These are phyloP conservation scores for Vultur gryphus DNA, from an alignment of 2,797 vertebrate species.

Conservation along the genomic window DNA sequence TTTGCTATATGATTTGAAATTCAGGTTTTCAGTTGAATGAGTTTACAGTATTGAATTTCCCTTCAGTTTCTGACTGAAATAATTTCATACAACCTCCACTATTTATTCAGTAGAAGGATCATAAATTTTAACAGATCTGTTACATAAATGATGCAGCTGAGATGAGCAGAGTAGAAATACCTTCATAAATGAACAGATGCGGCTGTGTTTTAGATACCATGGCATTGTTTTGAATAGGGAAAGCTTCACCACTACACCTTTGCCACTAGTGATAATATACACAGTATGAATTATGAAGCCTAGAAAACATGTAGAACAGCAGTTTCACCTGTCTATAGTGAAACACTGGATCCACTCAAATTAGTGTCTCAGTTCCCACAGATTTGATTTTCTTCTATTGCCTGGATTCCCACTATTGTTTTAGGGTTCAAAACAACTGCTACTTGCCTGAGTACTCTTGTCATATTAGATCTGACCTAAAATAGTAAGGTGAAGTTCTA, in stretches of 20 bases:
- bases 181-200: neutral
- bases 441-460: neutral
- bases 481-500: neutral
- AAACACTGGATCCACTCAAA: neutral
- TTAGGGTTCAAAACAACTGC: neutral
- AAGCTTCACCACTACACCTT: neutral
- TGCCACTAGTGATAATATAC: neutral
- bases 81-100: neutral
- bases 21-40: slow-evolving; percentile 17
- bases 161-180: neutral
- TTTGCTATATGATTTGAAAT: slow-evolving; percentile 28
- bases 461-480: neutral
- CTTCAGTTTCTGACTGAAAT: slow-evolving; percentile 19
- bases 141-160: neutral
- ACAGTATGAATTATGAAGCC: neutral
- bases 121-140: slow-evolving; percentile 14
- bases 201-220: neutral
- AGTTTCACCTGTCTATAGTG: neutral
- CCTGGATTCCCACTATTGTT: neutral
- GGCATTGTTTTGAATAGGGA: neutral
- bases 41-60: slow-evolving; percentile 28
- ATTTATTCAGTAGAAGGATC: neutral
- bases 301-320: neutral
- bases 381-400: neutral
- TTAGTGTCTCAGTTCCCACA: neutral